Base-by-base conservation (phyloP, 2,888 invertebrate species). In the Mesorhabditis belari region DNA sequence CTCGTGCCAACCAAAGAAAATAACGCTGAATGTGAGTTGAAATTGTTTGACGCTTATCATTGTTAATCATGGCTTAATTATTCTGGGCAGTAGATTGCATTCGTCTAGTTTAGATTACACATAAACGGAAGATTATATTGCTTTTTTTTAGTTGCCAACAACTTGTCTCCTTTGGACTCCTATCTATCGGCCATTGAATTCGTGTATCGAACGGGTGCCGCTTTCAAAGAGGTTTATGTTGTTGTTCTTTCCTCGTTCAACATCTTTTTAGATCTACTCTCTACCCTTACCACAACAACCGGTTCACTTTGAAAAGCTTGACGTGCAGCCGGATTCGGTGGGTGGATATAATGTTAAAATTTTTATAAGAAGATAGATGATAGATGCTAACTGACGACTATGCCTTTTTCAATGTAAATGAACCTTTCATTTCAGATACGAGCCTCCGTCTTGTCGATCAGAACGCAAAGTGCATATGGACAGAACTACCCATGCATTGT, bases 401-500 rank as follows among this genome's bases (percentile, higher is more conserved):
- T n/a, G n/a, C n/a, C n/a, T n/a, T n/a, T n/a, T n/a, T n/a, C n/a
- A n/a, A n/a, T n/a, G 52, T 12, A 9, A 21, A 51, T 21, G n/a
- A 51, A 12, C 23, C 19, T 12, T 12, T 12, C 52, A 9, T 9
- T 9, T 23, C 12, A 17, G 23, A 19, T 19, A 17, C n/a, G 52
- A 9, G 23, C 21, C 52, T n/a, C 23, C 52, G 19, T 9, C 52
- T 12, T n/a, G 63, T 58, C 28, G 53, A 57, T 49, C 57, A 58
- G 12, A 55, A 60, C 3, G 58, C 62, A 35, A 53, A 27, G 12
- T 24, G 59, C 27, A 4, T 28, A 29, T 5, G 61, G 63, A 3
- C 24, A 28, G 21, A 49, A 54, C 25, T 58, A 61, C 23, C 51
- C 57, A n/a, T 27, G 28, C 12, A 60, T 64, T 59, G 63, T 66